Evolutionary conservation across 2,888 invertebrate genomes (phyloP), one percentile per base, ranked within the genome.

Genomic region (Mythimna impura): DNA sequence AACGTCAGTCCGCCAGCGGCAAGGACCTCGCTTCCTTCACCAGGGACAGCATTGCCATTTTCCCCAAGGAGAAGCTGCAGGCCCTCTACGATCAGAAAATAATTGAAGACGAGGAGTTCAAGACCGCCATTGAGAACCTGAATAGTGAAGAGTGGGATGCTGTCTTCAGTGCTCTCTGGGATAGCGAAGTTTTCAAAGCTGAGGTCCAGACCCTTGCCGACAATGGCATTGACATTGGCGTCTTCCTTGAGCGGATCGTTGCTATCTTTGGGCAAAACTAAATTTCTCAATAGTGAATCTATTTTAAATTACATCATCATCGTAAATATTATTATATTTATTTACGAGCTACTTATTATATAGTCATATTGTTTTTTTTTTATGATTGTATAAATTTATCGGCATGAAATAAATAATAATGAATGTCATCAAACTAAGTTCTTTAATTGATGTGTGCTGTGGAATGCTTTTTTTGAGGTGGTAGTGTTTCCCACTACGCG

Each of bases 41-140:
- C 54, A 86, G 82, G n/a, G 94, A 94, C 69, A 57, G 69, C 68
- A 91, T 93, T 52, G 81, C 64, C 0, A 5, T 68, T 0, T 91
- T 94, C 87, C 94, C 94, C 9, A 91, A 93, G 71, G 90, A 87
- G 0, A 91, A 93, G 63, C 82, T 95, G 10, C 80, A 87, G 0
- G 93, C 91, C 1, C 92, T 95, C 12, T 95, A 86, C 77, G 89
- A 94, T 1, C 78, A 94, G 72, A 95, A 95, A 79, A 84, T 92
- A 40, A 87, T 88, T 5, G 92, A 91, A 57, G 93, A 94, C 12
- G 92, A 89, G 9, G 90, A 86, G 9, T 95, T 95, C 87, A 91
- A 77, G 60, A 84, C 78, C 0, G 92, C 95, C 17, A 90, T 95
- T 63, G 91, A 91, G 20, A 93, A 93, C 73, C 87, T 95, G 4